Percentiles rank a stretch among this genome's conserved stretches.
Conservation (phyloP, 92 coral and sea anemone species). For the Porites lobata region DNA sequence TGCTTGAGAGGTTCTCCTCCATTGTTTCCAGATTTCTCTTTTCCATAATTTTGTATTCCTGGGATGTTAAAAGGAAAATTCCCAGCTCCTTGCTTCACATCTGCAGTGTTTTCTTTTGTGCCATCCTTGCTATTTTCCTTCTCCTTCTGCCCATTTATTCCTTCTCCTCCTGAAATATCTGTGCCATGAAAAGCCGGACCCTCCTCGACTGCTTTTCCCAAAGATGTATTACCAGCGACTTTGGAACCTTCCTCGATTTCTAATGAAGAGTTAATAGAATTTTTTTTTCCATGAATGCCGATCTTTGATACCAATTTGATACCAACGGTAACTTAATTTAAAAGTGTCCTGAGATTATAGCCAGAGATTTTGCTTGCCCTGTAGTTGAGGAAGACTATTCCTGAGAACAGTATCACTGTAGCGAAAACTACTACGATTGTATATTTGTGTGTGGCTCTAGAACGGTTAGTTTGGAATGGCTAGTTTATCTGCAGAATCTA, state of each 20-base stretch:
- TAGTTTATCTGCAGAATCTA: no score
- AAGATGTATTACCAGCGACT: not conserved
- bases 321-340: no score
- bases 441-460: no score
- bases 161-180: not conserved
- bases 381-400: no score
- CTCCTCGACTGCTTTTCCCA: not conserved
- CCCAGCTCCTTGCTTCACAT: not conserved
- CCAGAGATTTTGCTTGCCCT: no score
- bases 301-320: no score
- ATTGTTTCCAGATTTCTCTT: slow-evolving; percentile 12
- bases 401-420: no score
- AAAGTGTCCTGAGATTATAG: no score
- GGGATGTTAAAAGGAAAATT: slow-evolving; percentile 38
- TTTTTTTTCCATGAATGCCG: no score
- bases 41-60: slow-evolving; percentile 32
- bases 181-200: not conserved
- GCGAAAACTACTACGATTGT: no score
- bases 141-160: not conserved
- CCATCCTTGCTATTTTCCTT: not conserved
- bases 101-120: not conserved
- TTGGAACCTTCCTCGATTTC: not conserved
- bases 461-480: no score
- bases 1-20: slow-evolving; percentile 2
- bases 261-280: not conserved